phyloP scores from a whole-genome alignment of 2,113 vertebrate species.

The Poeciliopsis retropinna region DNA sequence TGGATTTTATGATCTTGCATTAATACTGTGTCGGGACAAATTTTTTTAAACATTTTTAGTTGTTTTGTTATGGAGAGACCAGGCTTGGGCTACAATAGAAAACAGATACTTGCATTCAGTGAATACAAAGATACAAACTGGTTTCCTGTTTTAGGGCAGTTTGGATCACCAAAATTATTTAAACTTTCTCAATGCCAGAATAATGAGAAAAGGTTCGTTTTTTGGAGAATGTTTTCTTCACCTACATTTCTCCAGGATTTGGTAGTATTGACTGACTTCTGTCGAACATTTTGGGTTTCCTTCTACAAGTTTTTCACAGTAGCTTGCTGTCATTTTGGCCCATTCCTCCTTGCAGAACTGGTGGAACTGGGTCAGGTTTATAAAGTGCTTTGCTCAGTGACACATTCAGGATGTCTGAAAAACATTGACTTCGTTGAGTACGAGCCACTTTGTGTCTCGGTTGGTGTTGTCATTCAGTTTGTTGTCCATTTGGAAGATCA shows the following conservation, averaged over 20 bases:
- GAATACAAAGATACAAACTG: too few relatives aligned
- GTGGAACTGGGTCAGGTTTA: background rate
- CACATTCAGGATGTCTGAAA: too few relatives aligned
- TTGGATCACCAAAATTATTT: background rate
- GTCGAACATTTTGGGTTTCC: background rate
- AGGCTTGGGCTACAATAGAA: background rate
- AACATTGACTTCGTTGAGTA: too few relatives aligned
- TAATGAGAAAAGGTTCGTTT: background rate
- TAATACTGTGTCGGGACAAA: background rate
- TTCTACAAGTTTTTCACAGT: background rate
- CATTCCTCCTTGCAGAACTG: background rate
- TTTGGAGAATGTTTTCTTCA: background rate
- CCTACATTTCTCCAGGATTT: background rate
- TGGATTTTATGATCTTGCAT: conserved; percentile 49
- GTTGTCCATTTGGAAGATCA: too few relatives aligned
- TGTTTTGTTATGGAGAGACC: background rate
- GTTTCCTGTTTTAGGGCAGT: background rate
- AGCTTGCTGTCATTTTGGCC: background rate
- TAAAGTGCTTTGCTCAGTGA: background rate
- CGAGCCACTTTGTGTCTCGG: too few relatives aligned
- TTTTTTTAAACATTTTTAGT: background rate
- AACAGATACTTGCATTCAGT: background rate
- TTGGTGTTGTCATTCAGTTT: too few relatives aligned
- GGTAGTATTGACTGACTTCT: background rate
- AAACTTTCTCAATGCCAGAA: background rate